Conservation (phyloP, 2,797 vertebrate genomes). For the Loriculus beryllinus region DNA sequence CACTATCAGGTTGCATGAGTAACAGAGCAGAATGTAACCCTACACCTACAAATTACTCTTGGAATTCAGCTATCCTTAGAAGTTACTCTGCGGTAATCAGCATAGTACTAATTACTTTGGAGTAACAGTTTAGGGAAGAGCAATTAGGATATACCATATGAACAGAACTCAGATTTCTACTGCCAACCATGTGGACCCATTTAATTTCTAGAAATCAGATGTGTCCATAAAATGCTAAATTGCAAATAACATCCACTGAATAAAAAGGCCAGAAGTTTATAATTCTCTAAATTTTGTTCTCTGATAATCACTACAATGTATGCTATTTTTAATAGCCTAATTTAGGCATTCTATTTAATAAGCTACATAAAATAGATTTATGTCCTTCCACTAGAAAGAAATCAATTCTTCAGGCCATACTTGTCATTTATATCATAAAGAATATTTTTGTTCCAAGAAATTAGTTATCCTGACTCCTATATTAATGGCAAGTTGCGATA, state of each 20-base stretch:
- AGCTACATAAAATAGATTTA: conserved; percentile 84
- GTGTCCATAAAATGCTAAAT: conserved; percentile 61
- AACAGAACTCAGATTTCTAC: conserved; percentile 68
- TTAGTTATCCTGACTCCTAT: conserved; percentile 65
- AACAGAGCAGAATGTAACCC: conserved; percentile 57
- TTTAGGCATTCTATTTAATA: conserved; percentile 85
- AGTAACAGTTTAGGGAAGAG: conserved; percentile 65
- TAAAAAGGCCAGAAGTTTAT: conserved; percentile 79
- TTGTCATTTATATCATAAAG: conserved; percentile 80
- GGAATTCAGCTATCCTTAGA: conserved; percentile 66
- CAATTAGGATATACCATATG: conserved; percentile 59
- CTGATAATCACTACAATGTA: conserved; percentile 77
- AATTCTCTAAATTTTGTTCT: conserved; percentile 80
- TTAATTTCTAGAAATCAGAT: conserved; percentile 71
- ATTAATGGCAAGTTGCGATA: conserved; percentile 65
- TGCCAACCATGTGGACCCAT: conserved; percentile 65
- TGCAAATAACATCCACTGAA: conserved; percentile 77
- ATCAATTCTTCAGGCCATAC: conserved; percentile 79
- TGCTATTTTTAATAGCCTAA: conserved; percentile 81
- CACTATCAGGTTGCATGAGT: conserved; percentile 30
- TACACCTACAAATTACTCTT: conserved; percentile 61
- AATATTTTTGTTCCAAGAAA: conserved; percentile 76
- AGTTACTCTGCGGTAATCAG: conserved; percentile 73
- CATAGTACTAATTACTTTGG: conserved; percentile 57
- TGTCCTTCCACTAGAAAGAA: conserved; percentile 86